Conservation (phyloP, 2,888 invertebrate species). For the Axea sp. region DNA sequence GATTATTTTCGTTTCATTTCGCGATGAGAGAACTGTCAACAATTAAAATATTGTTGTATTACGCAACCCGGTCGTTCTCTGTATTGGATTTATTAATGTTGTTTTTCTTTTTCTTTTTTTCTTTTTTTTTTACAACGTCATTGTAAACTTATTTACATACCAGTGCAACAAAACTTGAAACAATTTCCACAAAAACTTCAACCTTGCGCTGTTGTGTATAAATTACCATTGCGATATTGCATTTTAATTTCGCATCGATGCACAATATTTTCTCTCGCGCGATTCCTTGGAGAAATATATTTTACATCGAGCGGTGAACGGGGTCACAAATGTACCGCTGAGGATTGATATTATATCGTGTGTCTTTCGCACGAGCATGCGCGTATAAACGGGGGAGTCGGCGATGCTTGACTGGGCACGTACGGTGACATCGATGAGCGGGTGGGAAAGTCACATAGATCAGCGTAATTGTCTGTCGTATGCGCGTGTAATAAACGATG, state of each 20-base stretch:
- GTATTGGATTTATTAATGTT: not conserved
- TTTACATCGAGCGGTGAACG: slow-evolving; percentile 46
- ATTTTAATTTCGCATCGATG: slow-evolving; percentile 52
- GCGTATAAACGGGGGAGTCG: slow-evolving; percentile 30
- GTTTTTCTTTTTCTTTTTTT: too few species aligned
- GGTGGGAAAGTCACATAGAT: slow-evolving; percentile 59
- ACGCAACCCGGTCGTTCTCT: not conserved
- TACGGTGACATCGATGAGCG: slow-evolving; percentile 62
- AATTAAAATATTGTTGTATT: too few species aligned
- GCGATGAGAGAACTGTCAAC: too few species aligned
- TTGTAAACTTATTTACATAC: slow-evolving; percentile 19
- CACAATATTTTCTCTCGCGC: slow-evolving; percentile 38
- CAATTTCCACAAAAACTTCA: slow-evolving; percentile 14
- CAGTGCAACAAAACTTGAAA: slow-evolving; percentile 18
- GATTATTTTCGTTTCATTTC: too few species aligned
- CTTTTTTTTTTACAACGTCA: slow-evolving; percentile 19
- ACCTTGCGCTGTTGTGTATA: too few species aligned
- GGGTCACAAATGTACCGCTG: slow-evolving; percentile 48
- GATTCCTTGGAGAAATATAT: slow-evolving; percentile 39
- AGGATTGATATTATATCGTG: slow-evolving; percentile 56
- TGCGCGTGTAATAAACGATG: slow-evolving; percentile 43
- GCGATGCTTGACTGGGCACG: slow-evolving; percentile 50
- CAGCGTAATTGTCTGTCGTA: slow-evolving; percentile 39
- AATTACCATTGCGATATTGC: too few species aligned
- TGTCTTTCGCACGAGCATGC: slow-evolving; percentile 54